Conservation (phyloP, 35 echinoderm and acorn worm species). For the Apostichopus parvimensis region DNA sequence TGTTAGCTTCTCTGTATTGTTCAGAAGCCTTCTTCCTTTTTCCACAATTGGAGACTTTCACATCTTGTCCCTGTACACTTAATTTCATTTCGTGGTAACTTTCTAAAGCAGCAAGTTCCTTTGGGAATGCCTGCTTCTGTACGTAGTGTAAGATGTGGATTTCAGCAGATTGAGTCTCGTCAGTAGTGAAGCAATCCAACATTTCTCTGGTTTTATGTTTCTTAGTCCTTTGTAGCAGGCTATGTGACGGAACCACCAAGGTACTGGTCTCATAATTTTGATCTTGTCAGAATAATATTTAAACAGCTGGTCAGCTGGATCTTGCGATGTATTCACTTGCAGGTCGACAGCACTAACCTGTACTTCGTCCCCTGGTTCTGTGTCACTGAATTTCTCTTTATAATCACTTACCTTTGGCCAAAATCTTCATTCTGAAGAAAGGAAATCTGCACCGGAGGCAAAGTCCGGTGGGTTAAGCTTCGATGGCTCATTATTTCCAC, state of each 20-base stretch:
- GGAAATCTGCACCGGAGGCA: slow-evolving; percentile 63
- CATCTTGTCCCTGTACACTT: neutral
- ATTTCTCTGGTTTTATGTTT: neutral
- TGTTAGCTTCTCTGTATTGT: neutral
- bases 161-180: slow-evolving; percentile 35
- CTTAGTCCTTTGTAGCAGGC: neutral
- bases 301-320: slow-evolving; percentile 25
- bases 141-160: slow-evolving; percentile 16
- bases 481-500: neutral
- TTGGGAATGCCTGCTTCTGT: neutral
- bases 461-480: slow-evolving; percentile 70
- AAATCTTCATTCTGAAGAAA: neutral
- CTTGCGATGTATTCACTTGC: neutral
- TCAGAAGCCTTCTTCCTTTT: neutral
- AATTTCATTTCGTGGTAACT: too few relatives aligned
- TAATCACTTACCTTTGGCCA: slow-evolving; percentile 30
- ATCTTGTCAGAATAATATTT: slow-evolving; percentile 48
- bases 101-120: neutral
- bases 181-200: neutral
- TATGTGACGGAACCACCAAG: slow-evolving; percentile 37
- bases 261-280: slow-evolving; percentile 34
- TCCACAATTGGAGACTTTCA: neutral
- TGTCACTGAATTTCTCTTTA: neutral
- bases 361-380: neutral
- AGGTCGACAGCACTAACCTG: neutral